Conservation (phyloP, 2,797 vertebrate genomes). For the Sebastolobus altivelis region DNA sequence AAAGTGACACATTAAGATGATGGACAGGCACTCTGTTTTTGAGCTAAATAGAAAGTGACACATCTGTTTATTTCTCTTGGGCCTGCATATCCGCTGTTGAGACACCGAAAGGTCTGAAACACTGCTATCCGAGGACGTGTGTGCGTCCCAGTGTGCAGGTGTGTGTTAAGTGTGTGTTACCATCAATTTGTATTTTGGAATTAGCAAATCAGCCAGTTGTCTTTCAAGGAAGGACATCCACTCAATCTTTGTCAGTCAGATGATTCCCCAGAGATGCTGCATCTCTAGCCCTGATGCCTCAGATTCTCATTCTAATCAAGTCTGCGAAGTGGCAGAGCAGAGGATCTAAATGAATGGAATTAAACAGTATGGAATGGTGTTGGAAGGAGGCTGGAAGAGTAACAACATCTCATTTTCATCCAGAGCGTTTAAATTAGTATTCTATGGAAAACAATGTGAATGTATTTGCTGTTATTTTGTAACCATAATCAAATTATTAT, state of each 20-base stretch:
- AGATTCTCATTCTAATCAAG: conserved; percentile 80
- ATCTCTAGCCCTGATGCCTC: conserved; percentile 54
- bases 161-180: conserved; percentile 63
- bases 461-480: neutral
- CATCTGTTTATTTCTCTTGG: conserved; percentile 83
- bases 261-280: conserved; percentile 69
- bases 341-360: conserved; percentile 74
- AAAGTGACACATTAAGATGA: conserved; percentile 78
- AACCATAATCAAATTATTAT: neutral
- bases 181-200: conserved; percentile 81
- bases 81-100: conserved; percentile 68
- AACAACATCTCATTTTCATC: conserved; percentile 48
- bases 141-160: conserved; percentile 41
- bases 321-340: conserved; percentile 68
- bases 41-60: conserved; percentile 86
- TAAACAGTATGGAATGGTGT: conserved; percentile 58
- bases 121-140: conserved; percentile 34
- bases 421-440: conserved; percentile 5
- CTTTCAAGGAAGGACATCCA: conserved; percentile 79
- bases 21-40: conserved; percentile 78
- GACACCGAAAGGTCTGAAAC: conserved; percentile 58
- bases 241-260: conserved; percentile 81
- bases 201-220: conserved; percentile 82
- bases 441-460: conserved; percentile 20
- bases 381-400: conserved; percentile 31